Base-by-base conservation (phyloP, 2,888 invertebrate genomes). In the Hermaeophaga mercurialis region DNA sequence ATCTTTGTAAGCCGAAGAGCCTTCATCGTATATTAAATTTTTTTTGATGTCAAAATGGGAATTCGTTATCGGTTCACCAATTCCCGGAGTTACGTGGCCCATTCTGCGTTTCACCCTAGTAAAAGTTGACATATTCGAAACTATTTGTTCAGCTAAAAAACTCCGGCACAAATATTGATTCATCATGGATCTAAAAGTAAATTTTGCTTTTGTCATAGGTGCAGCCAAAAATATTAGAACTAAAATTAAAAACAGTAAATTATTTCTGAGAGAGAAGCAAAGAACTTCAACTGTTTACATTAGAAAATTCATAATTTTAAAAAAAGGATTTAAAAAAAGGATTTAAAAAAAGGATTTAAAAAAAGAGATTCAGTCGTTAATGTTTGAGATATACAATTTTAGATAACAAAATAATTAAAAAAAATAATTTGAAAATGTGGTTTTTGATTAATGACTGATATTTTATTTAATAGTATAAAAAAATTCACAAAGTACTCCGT, bases 91-190 rank as follows among this genome's bases (percentile, higher is more conserved):
- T n/a, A 55, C 49, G 8, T 62, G 63, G 14, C 79, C 78, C 46
- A 78, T 73, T 53, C 80, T 73, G 44, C 80, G 74, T 62, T 79
- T 79, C 1, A 80, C 74, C 53, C 80, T 72, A 24, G 75, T 70
- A 1, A 78, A 73, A 46, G 75, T 75, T 9, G 52, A 52, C 75
- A 89, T 83, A 66, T 87, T 85, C 7, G 82, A 81, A 33, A 89
- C 75, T 61, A 90, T 89, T 77, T 88, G 85, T 66, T 88, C 86
- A 0, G 89, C 89, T 31, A 90, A 74, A 71, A 85, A 90, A 70
- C 85, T 88, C 26, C 88, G 84, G 65, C 90, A 90, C 41, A 88
- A 78, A 72, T 88, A 90, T 71, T 90, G 88, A 70, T 89, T 90
- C 85, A 90, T 89, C 82, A 85, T 87, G 74, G 83, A 82, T 68